A percentile compares a stretch with the other conserved stretches of the same genome.
Conservation (phyloP, 2,888 invertebrate species). For the Hylaea fasciaria region DNA sequence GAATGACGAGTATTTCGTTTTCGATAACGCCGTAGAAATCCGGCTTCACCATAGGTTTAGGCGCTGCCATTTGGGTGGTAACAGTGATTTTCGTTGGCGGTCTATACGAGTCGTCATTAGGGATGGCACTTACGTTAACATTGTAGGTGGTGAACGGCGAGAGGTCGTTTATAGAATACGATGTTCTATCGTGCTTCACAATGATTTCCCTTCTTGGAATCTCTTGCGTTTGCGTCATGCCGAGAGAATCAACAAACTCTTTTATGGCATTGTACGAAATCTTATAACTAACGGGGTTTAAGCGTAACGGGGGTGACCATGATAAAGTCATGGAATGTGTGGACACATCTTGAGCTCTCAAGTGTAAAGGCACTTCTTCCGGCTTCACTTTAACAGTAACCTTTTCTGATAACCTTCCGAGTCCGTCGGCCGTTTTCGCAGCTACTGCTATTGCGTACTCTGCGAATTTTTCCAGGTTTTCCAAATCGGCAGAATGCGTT, state of each 20-base stretch:
- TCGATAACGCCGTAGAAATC: constrained; percentile 96
- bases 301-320: constrained; percentile 95
- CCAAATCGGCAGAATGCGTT: constrained; percentile 95
- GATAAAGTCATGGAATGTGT: constrained; percentile 97
- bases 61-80: constrained; percentile 98
- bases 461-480: constrained; percentile 95
- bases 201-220: constrained; percentile 90
- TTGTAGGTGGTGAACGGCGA: constrained; percentile 97
- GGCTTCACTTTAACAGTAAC: constrained; percentile 95
- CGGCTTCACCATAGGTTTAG: constrained; percentile 97
- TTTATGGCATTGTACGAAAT: constrained; percentile 96
- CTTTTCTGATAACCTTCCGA: constrained; percentile 95
- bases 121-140: constrained; percentile 96
- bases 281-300: constrained; percentile 95
- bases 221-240: constrained; percentile 94
- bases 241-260: constrained; percentile 97
- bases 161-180: constrained; percentile 93
- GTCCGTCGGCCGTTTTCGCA: constrained; percentile 91
- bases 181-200: constrained; percentile 88
- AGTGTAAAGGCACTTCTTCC: constrained; percentile 95
- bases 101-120: constrained; percentile 92
- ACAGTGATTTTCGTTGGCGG: constrained; percentile 97
- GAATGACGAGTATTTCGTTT: constrained; percentile 94
- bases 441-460: constrained; percentile 96
- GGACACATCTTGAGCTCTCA: constrained; percentile 95